A percentile compares a stretch with the other conserved stretches of the same genome.
Conservation (phyloP, 2,797 vertebrate genomes). For the Acomys russatus region DNA sequence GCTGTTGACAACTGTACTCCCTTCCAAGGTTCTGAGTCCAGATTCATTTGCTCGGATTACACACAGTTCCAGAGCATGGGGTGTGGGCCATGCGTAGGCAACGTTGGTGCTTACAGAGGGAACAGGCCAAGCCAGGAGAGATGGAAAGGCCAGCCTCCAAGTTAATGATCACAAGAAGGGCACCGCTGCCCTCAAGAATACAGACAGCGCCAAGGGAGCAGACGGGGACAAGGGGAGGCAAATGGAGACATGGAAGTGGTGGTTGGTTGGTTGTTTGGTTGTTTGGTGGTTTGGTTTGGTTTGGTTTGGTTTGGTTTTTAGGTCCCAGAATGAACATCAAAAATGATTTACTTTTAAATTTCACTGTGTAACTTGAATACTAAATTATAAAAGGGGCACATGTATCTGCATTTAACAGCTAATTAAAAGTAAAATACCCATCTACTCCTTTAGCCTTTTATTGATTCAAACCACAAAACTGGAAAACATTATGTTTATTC, state of each 20-base stretch:
- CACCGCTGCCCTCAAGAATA: accelerated
- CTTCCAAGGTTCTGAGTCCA: background rate
- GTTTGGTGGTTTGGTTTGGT: background rate
- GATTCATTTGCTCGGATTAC: background rate
- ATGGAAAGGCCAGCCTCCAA: background rate
- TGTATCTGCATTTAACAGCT: background rate
- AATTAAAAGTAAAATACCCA: conserved; percentile 54
- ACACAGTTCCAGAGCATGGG: background rate
- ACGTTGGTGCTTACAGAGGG: background rate
- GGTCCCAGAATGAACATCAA: background rate
- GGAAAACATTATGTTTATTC: conserved; percentile 44
- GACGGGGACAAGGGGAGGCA: background rate
- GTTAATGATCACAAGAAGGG: accelerated
- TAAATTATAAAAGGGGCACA: conserved; percentile 8
- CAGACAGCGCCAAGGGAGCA: accelerated
- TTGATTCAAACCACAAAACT: conserved; percentile 19
- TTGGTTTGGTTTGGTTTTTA: background rate
- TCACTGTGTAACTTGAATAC: conserved; percentile 63
- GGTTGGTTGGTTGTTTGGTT: background rate
- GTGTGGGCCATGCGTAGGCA: background rate
- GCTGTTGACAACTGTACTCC: background rate
- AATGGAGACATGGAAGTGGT: background rate
- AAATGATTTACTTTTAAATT: conserved; percentile 27
- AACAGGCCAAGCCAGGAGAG: background rate
- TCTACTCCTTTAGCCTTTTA: conserved; percentile 35